Percentiles rank a stretch among this genome's conserved stretches.
These are phyloP conservation scores for Diorhabda sublineata DNA, from an alignment of 1,140 invertebrate species.

Conservation along the genomic window DNA sequence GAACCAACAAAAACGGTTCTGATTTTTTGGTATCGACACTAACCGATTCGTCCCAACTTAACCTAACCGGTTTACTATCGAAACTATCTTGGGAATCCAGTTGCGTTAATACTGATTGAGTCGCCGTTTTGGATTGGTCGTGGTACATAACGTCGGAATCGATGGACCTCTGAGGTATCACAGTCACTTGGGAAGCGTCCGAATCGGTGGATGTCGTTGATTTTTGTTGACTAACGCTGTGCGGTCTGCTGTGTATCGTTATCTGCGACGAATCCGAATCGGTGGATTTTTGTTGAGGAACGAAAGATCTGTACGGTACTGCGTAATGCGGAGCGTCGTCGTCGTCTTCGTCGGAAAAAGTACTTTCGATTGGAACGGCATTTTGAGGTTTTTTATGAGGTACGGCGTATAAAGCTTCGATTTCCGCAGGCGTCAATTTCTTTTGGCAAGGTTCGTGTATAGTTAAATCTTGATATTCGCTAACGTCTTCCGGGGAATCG, in stretches of 20 bases:
- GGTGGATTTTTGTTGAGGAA: constrained; percentile 34
- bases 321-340: constrained; percentile 18
- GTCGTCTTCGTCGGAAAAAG: constrained; percentile 7
- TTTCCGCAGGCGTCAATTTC: constrained; percentile 33
- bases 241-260: constrained; percentile 30
- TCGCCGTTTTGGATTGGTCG: constrained; percentile 19
- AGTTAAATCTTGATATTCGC: constrained; percentile 25
- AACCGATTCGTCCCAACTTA: constrained; percentile 11
- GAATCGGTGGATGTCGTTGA: constrained; percentile 39
- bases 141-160: constrained; percentile 45
- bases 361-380: neutral
- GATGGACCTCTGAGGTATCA: constrained; percentile 40
- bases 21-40: constrained; percentile 21
- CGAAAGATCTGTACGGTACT: constrained; percentile 23
- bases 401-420: constrained; percentile 40
- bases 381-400: constrained; percentile 26
- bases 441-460: constrained; percentile 13
- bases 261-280: constrained; percentile 34
- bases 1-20: constrained; percentile 35
- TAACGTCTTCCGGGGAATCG: constrained; percentile 31
- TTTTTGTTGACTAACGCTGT: constrained; percentile 33
- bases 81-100: constrained; percentile 43
- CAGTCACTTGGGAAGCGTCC: constrained; percentile 36
- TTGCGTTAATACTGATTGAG: constrained; percentile 39
- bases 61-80: constrained; percentile 22